A percentile compares a stretch with the other conserved stretches of the same genome.
Evolutionary conservation across 2,797 vertebrate genomes (phyloP).

Genomic region (Channa striata): DNA sequence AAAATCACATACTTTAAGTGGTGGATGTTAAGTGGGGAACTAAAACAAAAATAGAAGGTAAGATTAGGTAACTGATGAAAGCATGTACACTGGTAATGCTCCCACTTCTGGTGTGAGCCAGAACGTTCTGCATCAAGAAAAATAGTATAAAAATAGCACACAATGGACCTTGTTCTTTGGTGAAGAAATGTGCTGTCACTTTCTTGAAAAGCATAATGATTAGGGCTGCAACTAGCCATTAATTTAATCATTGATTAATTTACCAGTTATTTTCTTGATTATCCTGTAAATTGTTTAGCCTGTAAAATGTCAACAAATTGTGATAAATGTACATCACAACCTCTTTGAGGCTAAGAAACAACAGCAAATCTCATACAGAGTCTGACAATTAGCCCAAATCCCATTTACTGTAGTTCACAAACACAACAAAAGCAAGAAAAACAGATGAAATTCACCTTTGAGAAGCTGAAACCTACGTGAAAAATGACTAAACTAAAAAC

Average conservation of each 20-base stretch:
- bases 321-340: not conserved
- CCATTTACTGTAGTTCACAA: not conserved
- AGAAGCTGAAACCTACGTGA: not conserved
- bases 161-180: not conserved
- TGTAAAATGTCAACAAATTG: conserved; percentile 1
- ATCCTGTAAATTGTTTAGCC: not conserved
- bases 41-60: not conserved
- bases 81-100: not conserved
- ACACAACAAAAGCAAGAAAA: not conserved
- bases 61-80: not conserved
- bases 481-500: no score
- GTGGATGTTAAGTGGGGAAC: not conserved
- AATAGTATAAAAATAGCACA: not conserved
- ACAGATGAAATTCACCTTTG: not conserved
- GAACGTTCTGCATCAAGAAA: not conserved
- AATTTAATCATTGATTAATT: not conserved
- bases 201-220: conserved; percentile 5
- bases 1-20: not conserved
- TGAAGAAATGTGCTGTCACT: not conserved
- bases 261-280: not conserved
- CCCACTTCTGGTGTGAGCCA: not conserved
- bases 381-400: not conserved
- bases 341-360: not conserved
- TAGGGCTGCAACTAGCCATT: not conserved
- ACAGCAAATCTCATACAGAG: not conserved